Evolutionary conservation across 1,140 invertebrate genomes (phyloP), one percentile per base, ranked within the genome.

Genomic region (Hyles vespertilio): DNA sequence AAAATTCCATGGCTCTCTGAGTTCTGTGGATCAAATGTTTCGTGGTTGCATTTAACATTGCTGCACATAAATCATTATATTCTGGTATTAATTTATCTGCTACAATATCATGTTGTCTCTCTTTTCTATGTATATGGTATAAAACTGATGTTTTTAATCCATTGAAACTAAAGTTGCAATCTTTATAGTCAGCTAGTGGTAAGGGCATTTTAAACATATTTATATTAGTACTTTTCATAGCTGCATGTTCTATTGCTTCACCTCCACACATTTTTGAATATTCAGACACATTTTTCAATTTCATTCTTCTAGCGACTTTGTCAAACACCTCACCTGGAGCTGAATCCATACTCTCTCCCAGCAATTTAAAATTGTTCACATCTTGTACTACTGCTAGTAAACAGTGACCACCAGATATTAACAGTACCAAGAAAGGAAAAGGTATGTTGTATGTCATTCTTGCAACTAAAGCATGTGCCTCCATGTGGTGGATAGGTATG

Each of bases 401-500:
- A 87, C 95, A 96, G 82, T 99, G 97, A 5, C 97, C 98, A 51
- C 97, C 97, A 77, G 97, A 99, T 63, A 98, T 94, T 2, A 99
- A 87, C 9, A 99, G 83, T 9, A 95, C 95, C 45, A 99, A 87
- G 90, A 95, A 99, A 57, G 98, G 98, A 91, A 97, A 99, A 53
- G 93, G 80, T 50, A 99, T 90, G 52, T 68, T 59, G 66, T 85
- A 61, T 59, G 91, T 80, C 79, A 98, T 94, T 82, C 97, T 91
- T 7, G 92, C 93, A 43, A 94, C 97, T 53, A 99, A 84, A 32
- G 98, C 97, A 92, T 99, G 98, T 3, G 98, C 98, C 91, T 99
- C 94, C 98, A 99, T 99, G 69, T 99, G 98, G 90, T 99, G 98
- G 72, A 99, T 96, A 0, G 98, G 97, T 77, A 99, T 97, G 61